A percentile compares a stretch with the other conserved stretches of the same genome.
Conservation (phyloP, 2,888 invertebrate genomes). For the Hydroisotoma schaefferi region DNA sequence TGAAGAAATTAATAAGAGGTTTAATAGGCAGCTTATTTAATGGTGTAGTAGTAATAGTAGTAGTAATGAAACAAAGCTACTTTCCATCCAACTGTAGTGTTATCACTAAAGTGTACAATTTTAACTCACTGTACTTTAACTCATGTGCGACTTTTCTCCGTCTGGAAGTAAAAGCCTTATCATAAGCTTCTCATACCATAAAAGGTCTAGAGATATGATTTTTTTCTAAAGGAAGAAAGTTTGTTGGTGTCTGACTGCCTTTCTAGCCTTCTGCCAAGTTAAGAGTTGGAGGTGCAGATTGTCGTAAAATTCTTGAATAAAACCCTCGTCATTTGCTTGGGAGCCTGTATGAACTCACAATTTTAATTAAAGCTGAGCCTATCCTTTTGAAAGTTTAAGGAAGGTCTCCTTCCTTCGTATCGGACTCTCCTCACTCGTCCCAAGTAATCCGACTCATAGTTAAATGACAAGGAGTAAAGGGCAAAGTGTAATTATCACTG, state of each 20-base stretch:
- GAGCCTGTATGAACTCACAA: too few relatives aligned
- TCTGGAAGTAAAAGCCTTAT: too few relatives aligned
- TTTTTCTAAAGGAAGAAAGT: constrained; percentile 13
- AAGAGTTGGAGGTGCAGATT: background rate
- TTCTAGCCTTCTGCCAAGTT: background rate
- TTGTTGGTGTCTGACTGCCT: too few relatives aligned
- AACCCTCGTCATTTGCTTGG: background rate
- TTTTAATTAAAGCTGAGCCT: constrained; percentile 8
- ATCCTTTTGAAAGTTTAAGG: background rate
- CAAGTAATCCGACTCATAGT: background rate
- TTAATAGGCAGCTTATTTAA: background rate
- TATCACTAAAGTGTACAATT: too few relatives aligned
- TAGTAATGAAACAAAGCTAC: too few relatives aligned
- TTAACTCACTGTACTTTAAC: too few relatives aligned
- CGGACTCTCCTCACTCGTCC: background rate
- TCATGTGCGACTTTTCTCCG: too few relatives aligned
- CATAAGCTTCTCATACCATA: too few relatives aligned
- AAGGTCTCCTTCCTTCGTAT: too few relatives aligned
- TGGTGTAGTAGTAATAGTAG: too few relatives aligned
- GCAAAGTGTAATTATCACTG: constrained; percentile 44
- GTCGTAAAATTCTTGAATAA: constrained; percentile 1
- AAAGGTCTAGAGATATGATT: constrained; percentile 12
- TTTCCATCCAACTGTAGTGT: too few relatives aligned
- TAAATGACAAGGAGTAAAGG: background rate
- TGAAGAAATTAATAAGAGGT: background rate